A percentile compares a stretch with the other conserved stretches of the same genome.
These are phyloP conservation scores for Phortica magna DNA, from an alignment of 2,888 invertebrate species.

Conservation along the genomic window DNA sequence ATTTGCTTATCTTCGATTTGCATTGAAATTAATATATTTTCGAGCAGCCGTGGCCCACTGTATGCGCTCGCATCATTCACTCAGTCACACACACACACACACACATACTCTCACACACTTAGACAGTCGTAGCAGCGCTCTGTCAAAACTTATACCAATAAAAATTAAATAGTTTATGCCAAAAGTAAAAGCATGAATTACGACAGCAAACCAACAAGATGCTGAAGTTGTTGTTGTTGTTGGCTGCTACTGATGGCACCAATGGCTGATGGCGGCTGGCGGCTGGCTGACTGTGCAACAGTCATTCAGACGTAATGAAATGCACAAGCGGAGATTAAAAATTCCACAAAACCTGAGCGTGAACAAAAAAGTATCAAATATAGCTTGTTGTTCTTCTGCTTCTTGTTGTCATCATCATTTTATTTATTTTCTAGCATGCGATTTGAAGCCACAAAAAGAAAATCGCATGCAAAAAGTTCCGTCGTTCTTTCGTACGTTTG, in stretches of 20 bases:
- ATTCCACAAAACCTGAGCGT: slow-evolving; percentile 64
- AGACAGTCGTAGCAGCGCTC: neutral
- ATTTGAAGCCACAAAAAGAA: slow-evolving; percentile 43
- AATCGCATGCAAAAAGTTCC: neutral
- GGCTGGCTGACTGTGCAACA: neutral
- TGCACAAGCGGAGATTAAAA: slow-evolving; percentile 59
- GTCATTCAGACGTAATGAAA: neutral
- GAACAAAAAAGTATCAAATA: slow-evolving; percentile 63
- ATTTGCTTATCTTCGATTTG: neutral
- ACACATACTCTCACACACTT: neutral
- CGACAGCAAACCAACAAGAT: neutral
- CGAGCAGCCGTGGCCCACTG: slow-evolving; percentile 1
- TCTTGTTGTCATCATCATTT: neutral
- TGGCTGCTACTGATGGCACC: neutral
- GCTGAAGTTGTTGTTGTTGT: neutral
- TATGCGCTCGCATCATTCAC: neutral
- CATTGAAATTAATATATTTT: neutral
- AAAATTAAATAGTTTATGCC: slow-evolving; percentile 66
- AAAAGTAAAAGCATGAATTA: slow-evolving; percentile 31
- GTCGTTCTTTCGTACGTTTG: neutral
- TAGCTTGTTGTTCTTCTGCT: slow-evolving; percentile 57
- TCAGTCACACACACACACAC: neutral
- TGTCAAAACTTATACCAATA: slow-evolving; percentile 64
- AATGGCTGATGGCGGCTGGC: neutral
- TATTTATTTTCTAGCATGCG: slow-evolving; percentile 54